phyloP scores from a whole-genome alignment of 2,797 vertebrate genomes.

The Serranus cabrilla region DNA sequence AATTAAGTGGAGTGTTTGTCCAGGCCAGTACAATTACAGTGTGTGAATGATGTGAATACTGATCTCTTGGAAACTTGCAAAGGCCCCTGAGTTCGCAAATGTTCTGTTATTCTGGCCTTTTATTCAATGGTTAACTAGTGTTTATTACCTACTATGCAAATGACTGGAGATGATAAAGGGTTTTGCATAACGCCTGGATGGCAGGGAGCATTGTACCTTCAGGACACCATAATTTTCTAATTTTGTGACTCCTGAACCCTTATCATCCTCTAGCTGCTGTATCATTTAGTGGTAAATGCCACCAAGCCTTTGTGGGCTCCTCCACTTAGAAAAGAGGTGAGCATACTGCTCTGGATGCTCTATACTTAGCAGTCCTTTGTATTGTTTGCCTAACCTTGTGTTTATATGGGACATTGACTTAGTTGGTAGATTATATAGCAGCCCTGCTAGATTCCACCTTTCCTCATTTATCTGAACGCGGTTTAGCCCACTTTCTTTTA shows the following conservation, averaged over 20 bases:
- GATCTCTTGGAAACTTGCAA: constrained; percentile 18
- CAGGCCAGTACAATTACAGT: constrained; percentile 10
- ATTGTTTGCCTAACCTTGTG: constrained; percentile 11
- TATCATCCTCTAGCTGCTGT: not conserved
- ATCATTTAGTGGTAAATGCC: constrained; percentile 18
- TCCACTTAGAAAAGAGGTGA: not conserved
- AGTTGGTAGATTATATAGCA: constrained; percentile 32
- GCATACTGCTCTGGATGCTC: not conserved
- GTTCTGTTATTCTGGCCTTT: not conserved
- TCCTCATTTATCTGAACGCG: constrained; percentile 44
- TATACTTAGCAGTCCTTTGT: not conserved
- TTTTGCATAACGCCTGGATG: constrained; percentile 1
- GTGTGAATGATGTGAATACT: constrained; percentile 38
- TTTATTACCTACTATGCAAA: not conserved
- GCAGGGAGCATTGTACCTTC: constrained; percentile 3
- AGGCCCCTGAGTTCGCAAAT: constrained; percentile 4
- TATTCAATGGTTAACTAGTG: not conserved
- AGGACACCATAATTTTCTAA: not conserved
- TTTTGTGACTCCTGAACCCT: constrained; percentile 8
- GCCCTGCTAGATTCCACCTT: constrained; percentile 32
- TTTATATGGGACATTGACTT: constrained; percentile 28
- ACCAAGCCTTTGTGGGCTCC: constrained; percentile 3
- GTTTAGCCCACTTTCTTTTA: constrained; percentile 53
- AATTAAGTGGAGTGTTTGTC: constrained; percentile 54
- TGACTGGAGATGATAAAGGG: not conserved